Evolutionary conservation across 2,113 vertebrate genomes (phyloP).

Genomic region (Heptranchias perlo): DNA sequence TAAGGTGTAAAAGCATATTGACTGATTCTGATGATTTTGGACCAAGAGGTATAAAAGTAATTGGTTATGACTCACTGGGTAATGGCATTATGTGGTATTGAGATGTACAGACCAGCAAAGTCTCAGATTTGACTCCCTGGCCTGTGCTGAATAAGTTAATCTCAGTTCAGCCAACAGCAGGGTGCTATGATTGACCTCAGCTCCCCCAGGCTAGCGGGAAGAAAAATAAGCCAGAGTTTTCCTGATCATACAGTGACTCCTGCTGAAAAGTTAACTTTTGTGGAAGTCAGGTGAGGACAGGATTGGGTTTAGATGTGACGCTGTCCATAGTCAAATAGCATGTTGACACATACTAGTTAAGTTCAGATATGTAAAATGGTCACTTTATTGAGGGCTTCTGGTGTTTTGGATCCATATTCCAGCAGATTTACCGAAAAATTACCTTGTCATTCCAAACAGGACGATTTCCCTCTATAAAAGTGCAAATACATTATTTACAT

Average conservation of each 20-base stretch:
- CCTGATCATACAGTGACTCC: background rate
- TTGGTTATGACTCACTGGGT: background rate
- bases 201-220: background rate
- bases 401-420: background rate
- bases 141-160: background rate
- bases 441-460: background rate
- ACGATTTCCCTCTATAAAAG: background rate
- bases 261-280: background rate
- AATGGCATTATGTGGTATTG: background rate
- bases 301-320: background rate
- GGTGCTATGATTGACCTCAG: background rate
- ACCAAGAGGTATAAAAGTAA: too few relatives aligned
- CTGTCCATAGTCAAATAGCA: background rate
- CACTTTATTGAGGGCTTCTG: background rate
- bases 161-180: background rate
- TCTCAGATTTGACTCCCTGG: background rate
- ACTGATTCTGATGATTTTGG: background rate
- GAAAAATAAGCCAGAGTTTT: background rate
- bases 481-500: background rate
- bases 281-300: background rate
- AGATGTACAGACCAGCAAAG: background rate
- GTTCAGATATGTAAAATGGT: background rate
- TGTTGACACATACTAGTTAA: background rate
- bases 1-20: background rate
- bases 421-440: background rate